Percentiles rank a stretch among this genome's conserved stretches.
Conservation (phyloP, 2,797 vertebrate species). For the Channallabes apus region DNA sequence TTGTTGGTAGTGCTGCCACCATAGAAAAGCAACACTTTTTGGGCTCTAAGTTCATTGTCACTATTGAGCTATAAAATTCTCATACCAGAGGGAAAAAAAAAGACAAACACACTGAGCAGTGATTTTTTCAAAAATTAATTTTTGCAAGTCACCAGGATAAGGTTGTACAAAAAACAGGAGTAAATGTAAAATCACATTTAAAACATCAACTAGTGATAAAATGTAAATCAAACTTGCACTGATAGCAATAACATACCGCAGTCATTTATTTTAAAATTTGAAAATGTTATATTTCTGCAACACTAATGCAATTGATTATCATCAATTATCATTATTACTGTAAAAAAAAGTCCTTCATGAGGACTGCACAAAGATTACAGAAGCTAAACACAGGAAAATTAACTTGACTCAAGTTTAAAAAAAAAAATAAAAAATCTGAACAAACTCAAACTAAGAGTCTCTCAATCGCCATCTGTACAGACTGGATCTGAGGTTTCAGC, state of each 20-base stretch:
- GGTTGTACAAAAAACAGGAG: neutral
- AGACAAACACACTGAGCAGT: too few relatives aligned
- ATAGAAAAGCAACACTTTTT: too few relatives aligned
- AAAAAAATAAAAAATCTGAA: neutral
- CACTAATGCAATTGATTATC: neutral
- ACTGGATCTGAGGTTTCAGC: constrained; percentile 96
- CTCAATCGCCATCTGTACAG: constrained; percentile 92
- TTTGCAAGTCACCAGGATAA: neutral
- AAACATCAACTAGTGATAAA: neutral
- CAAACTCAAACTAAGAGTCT: constrained; percentile 87
- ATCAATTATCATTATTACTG: neutral
- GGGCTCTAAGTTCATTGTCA: neutral
- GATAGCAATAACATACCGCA: neutral
- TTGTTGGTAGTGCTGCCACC: neutral
- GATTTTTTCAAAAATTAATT: neutral
- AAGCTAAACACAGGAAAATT: neutral
- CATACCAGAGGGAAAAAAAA: neutral
- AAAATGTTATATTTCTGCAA: neutral
- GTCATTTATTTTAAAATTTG: neutral
- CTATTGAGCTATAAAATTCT: neutral
- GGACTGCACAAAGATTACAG: neutral
- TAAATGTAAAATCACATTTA: neutral
- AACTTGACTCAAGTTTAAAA: neutral
- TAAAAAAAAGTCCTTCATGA: neutral
- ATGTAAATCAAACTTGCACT: neutral